Conservation (phyloP, 2,113 vertebrate genomes). For the Myanophis thanlyinensis region DNA sequence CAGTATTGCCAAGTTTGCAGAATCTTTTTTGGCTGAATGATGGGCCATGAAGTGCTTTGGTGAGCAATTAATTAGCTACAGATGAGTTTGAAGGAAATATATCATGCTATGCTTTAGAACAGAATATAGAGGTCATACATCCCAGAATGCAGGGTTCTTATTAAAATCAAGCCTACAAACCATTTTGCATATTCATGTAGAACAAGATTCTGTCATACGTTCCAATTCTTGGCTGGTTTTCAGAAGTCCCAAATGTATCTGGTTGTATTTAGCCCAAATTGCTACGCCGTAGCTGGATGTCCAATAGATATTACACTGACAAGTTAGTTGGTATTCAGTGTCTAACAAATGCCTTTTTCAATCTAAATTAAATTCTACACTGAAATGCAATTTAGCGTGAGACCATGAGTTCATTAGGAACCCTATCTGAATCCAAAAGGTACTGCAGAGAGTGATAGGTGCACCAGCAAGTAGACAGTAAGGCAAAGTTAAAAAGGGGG, state of each 20-base stretch:
- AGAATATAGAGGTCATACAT: neutral
- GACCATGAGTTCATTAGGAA: conserved; percentile 27
- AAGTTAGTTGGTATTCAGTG: neutral
- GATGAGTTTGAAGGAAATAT: neutral
- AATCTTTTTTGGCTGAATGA: neutral
- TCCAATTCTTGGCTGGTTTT: neutral
- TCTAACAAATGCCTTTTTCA: conserved; percentile 26
- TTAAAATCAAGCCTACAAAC: neutral
- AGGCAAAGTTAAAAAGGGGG: conserved; percentile 6
- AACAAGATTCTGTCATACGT: neutral
- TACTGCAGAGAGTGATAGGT: accelerated
- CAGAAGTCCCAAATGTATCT: neutral
- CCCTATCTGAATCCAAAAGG: neutral
- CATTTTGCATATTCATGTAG: neutral
- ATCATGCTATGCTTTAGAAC: neutral
- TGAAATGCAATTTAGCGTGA: conserved; percentile 28
- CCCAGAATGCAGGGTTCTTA: neutral
- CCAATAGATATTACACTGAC: neutral
- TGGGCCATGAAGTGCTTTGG: neutral
- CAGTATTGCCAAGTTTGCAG: neutral
- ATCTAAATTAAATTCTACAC: conserved; percentile 31
- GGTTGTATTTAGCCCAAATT: neutral
- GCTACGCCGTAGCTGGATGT: accelerated
- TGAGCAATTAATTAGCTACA: accelerated
- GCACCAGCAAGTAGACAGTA: neutral